Base-by-base conservation (phyloP, 1,140 invertebrate genomes). In the Streblospio benedicti region DNA sequence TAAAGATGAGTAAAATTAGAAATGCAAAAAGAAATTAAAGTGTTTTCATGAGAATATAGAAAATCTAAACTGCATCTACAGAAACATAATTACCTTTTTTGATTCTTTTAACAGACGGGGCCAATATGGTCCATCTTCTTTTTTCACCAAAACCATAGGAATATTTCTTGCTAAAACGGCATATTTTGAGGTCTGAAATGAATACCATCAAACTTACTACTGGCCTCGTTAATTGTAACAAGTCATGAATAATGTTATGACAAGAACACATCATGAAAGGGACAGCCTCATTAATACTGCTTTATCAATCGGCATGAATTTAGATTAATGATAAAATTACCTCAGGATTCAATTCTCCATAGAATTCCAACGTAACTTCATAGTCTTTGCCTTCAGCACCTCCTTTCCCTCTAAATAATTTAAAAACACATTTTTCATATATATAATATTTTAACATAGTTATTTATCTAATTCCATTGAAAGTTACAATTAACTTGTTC, bases 321-420 rank as follows among this genome's bases (percentile, higher is more conserved):
- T 82, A 83, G 68, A 83, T 81, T 80, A 83, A 68, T 35, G 72
- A 70, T 57, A 32, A 43, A 65, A 66, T 85, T 77, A 88, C 89
- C 62, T 89, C 88, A 51, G 88, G 83, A 69, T 88, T 84, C 70
- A 97, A 86, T 81, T 89, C 85, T 71, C 83, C 84, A 68, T 84
- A 90, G 52, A 97, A 81, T 58, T 89, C 85, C 72, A 96, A 84
- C 50, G 85, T 87, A 43, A 92, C 81, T 81, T 93, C 90, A 76
- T 94, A 87, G 63, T 83, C 74, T 77, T 91, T 90, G 59, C 87
- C 84, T 59, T 91, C 88, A 64, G 88, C 84, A n/a, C 90, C 87
- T 68, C 90, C 90, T 41, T 84, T 79, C 47, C 91, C 90, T 77
- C 74, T 78, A 63, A 55, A 74, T 71, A 57, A 25, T 57, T 38